A percentile compares a stretch with the other conserved stretches of the same genome.
phyloP scores from a whole-genome alignment of 2,113 vertebrate species.

The Macquaria australasica region DNA sequence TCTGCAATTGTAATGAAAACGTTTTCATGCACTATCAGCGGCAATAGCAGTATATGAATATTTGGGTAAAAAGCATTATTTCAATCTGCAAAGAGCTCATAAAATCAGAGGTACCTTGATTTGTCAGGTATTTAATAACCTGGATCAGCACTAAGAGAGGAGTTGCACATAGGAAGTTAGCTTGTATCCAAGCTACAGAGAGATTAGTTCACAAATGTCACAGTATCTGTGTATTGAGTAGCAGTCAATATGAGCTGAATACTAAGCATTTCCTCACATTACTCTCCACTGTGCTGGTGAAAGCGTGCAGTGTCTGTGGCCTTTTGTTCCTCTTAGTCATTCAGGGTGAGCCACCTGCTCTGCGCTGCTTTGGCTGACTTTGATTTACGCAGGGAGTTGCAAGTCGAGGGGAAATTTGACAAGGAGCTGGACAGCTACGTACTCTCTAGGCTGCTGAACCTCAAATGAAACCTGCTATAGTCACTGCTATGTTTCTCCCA shows the following conservation, averaged over 20 bases:
- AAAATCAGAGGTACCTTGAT: not conserved
- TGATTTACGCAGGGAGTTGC: constrained; percentile 50
- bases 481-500: not conserved
- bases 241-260: constrained; percentile 77
- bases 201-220: constrained; percentile 75
- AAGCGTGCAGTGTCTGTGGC: constrained; percentile 74
- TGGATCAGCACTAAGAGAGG: constrained; percentile 28
- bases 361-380: constrained; percentile 54
- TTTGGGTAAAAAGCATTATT: not conserved
- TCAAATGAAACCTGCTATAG: not conserved
- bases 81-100: not conserved
- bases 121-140: constrained; percentile 17
- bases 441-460: not conserved
- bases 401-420: constrained; percentile 36
- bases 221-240: constrained; percentile 70
- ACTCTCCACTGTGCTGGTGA: constrained; percentile 73
- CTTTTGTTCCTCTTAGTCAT: constrained; percentile 77
- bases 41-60: not conserved
- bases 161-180: constrained; percentile 35
- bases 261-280: constrained; percentile 78
- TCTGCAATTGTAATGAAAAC: not conserved
- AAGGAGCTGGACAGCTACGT: constrained; percentile 14
- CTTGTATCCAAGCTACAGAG: constrained; percentile 55
- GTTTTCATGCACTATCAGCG: not conserved
- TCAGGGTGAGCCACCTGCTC: constrained; percentile 80